Conservation (phyloP, 1,140 invertebrate genomes). For the Bombus haemorrhoidalis region DNA sequence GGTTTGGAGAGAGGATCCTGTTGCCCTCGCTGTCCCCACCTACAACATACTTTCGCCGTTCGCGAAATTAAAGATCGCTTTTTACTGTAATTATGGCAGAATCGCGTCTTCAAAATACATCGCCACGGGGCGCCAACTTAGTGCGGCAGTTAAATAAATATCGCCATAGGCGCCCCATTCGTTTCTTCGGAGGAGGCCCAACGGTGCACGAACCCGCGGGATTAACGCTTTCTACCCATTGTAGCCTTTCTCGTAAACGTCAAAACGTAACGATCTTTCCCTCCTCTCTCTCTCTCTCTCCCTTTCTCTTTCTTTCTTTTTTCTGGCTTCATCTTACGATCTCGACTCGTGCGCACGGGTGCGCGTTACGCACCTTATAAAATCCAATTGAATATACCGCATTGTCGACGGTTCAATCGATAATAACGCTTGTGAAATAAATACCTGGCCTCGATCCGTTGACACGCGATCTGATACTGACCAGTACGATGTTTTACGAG, state of each 20-base stretch:
- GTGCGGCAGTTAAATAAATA: conserved; percentile 77
- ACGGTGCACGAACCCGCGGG: conserved; percentile 45
- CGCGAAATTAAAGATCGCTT: conserved; percentile 73
- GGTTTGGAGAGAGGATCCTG: background rate
- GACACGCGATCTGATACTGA: background rate
- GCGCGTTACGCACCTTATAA: conserved; percentile 58
- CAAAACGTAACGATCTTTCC: conserved; percentile 42
- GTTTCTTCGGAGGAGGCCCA: conserved; percentile 66
- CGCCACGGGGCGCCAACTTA: conserved; percentile 73
- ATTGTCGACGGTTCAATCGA: conserved; percentile 38
- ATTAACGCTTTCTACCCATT: conserved; percentile 66
- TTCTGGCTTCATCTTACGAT: background rate
- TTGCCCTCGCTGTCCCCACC: conserved; percentile 36
- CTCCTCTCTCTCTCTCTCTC: background rate
- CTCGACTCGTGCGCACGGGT: conserved; percentile 15
- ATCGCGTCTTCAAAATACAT: conserved; percentile 73
- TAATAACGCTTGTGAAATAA: conserved; percentile 16
- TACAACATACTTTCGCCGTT: conserved; percentile 51
- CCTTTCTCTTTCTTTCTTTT: background rate
- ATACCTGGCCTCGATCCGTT: background rate
- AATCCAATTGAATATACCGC: conserved; percentile 54
- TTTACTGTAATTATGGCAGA: conserved; percentile 76
- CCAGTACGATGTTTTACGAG: conserved; percentile 2
- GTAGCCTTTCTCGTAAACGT: conserved; percentile 58
- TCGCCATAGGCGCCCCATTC: conserved; percentile 67